Conservation (phyloP, 92 coral and sea anemone genomes). For the Anthopleura xanthogrammica region DNA sequence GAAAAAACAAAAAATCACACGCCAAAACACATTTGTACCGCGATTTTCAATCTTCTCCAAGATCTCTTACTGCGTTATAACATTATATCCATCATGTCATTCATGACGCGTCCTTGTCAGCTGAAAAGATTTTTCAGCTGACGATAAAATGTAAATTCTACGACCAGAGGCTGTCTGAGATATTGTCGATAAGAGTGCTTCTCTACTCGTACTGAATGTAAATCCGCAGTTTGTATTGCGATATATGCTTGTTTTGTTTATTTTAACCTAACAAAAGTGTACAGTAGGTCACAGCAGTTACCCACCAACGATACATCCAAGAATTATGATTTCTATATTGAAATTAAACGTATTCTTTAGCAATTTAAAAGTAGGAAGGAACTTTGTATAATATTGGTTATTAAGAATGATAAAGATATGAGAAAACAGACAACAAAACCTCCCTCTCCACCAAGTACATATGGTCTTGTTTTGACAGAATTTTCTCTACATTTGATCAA, state of each 20-base stretch:
- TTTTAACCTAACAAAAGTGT: background rate
- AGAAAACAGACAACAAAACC: slow-evolving; percentile 7
- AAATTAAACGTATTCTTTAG: slow-evolving; percentile 6
- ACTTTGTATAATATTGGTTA: background rate
- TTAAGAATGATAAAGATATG: slow-evolving; percentile 14
- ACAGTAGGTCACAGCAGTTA: background rate
- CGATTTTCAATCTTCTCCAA: background rate
- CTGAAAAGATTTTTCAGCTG: background rate
- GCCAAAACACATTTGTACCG: background rate
- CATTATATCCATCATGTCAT: background rate
- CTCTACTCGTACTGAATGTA: background rate
- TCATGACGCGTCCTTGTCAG: background rate
- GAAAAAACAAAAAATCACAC: background rate
- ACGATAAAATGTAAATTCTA: background rate
- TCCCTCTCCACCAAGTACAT: background rate
- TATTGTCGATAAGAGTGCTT: background rate
- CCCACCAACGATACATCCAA: background rate
- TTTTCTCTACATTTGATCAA: slow-evolving; percentile 4
- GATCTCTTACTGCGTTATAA: background rate
- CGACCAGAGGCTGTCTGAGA: background rate
- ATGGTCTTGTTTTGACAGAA: background rate
- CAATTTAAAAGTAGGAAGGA: background rate
- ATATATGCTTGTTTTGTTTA: background rate
- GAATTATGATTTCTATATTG: background rate
- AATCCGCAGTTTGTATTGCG: background rate